Base-by-base conservation (phyloP, 2,797 vertebrate genomes). In the Myotis pilosus region DNA sequence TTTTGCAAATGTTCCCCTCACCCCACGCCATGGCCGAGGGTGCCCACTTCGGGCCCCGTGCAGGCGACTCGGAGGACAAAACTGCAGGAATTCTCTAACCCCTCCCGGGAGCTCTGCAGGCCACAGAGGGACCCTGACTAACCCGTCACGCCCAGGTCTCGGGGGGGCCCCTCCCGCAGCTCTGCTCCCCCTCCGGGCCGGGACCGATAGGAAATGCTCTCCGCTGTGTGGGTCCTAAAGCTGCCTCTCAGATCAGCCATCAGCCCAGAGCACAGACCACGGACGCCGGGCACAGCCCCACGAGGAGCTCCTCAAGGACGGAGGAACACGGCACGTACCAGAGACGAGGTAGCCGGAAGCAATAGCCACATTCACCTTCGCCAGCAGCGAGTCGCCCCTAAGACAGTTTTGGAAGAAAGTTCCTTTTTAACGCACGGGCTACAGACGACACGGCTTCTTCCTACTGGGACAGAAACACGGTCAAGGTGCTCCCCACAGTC, bases 271-370 rank as follows among this genome's bases (percentile, higher is more conserved):
- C 49, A 91, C 10, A 72, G 49, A n/a, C 38, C 36, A 9, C 25
- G 33, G 51, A 60, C 69, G 84, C 47, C 47, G 30, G 30, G 23
- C 33, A 66, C 66, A 72, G 88, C 64, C 81, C 57, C 23, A 72
- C 4, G 8, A 66, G 25, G 19, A 53, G 11, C 51, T 72, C 49
- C 47, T 68, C 78, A 79, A 75, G 81, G 25, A 66, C 71, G 25
- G 75, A 76, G n/a, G 44, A 4, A 79, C 44, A 83, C 20, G 55
- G n/a, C 89, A 97, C 92, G 94, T 98, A 99, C 99, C 99, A 98
- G 99, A 99, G 98, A 99, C 98, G 99, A 99, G 99, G 99, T 99
- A 99, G 99, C 99, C 99, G 98, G 99, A 99, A 98, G 99, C 99
- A 98, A 99, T 98, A 98, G 99, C 99, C 98, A 99, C 98, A 97